Base-by-base conservation (phyloP, 2,888 invertebrate genomes). In the Pelosia muscerda region DNA sequence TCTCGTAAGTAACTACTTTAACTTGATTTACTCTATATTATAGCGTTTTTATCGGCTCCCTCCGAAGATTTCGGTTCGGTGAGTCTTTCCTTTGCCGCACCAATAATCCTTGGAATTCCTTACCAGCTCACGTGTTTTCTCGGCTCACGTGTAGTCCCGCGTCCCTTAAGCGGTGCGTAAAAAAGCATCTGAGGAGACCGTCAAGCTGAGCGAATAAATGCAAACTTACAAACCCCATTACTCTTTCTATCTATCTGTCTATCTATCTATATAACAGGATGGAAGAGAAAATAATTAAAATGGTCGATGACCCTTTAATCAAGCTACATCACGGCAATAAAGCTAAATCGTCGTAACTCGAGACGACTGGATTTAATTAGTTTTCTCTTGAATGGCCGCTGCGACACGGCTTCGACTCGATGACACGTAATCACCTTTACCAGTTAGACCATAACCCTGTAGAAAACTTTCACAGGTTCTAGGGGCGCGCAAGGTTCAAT, bases 1-100 rank as follows among this genome's bases (percentile, higher is more conserved):
- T 89, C 95, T 63, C 92, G 95, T 95, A 87, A 93, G 94, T 91
- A n/a, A n/a, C n/a, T n/a, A n/a, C n/a, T n/a, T n/a, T n/a, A n/a
- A n/a, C n/a, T n/a, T 11, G 49, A 53, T n/a, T 53, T 53, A 13
- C 38, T 38, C 4, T 34, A 4, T 38, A 38, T 38, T 15, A 15
- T 38, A 38, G 38, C 38, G 38, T 53, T 53, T 22, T 53, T 53
- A 22, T 22, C 22, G 53, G 8, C 49, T n/a, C 1, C 2, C 49
- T 42, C 42, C 5, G 42, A n/a, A 2, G 22, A 10, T 22, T 22
- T 53, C n/a, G 8, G 22, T 8, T 4, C 8, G 9, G 0, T 22
- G n/a, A n/a, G n/a, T n/a, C n/a, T n/a, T n/a, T n/a, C n/a, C n/a
- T n/a, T n/a, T n/a, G n/a, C n/a, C n/a, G n/a, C n/a, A n/a, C n/a